Evolutionary conservation across 2,113 vertebrate genomes (phyloP).

Genomic region (Scopus umbretta): DNA sequence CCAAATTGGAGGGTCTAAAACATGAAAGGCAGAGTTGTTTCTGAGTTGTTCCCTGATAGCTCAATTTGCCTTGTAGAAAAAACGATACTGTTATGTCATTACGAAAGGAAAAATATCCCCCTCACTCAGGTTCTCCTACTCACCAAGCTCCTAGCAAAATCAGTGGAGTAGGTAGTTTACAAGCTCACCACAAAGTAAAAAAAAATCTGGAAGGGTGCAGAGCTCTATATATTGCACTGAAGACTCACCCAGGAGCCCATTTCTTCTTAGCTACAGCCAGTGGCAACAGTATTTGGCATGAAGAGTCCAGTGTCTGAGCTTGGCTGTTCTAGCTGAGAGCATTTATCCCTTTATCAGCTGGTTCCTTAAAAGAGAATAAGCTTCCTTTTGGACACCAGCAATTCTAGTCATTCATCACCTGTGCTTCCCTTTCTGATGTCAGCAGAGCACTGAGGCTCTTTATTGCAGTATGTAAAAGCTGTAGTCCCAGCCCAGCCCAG

Average conservation of each 20-base stretch:
- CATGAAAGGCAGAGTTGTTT: neutral
- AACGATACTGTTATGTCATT: neutral
- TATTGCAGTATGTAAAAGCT: neutral
- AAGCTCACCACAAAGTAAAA: neutral
- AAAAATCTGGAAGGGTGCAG: neutral
- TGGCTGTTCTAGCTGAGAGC: neutral
- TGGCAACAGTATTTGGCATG: neutral
- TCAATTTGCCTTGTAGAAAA: neutral
- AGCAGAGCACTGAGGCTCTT: neutral
- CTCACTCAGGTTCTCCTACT: neutral
- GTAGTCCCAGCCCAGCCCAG: neutral
- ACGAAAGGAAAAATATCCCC: neutral
- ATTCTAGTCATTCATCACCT: neutral
- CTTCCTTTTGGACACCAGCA: neutral
- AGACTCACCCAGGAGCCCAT: neutral
- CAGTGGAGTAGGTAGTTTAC: neutral
- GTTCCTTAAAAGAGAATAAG: neutral
- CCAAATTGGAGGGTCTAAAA: neutral
- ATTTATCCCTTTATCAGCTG: neutral
- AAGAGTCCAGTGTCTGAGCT: neutral
- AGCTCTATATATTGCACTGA: neutral
- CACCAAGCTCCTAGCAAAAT: neutral
- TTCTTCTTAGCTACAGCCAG: neutral
- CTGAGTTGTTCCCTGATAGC: neutral
- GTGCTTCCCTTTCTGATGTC: neutral